Percentiles rank a stretch among this genome's conserved stretches.
These are phyloP conservation scores for Congeria kusceri DNA, from an alignment of 2,888 invertebrate species.

Conservation along the genomic window DNA sequence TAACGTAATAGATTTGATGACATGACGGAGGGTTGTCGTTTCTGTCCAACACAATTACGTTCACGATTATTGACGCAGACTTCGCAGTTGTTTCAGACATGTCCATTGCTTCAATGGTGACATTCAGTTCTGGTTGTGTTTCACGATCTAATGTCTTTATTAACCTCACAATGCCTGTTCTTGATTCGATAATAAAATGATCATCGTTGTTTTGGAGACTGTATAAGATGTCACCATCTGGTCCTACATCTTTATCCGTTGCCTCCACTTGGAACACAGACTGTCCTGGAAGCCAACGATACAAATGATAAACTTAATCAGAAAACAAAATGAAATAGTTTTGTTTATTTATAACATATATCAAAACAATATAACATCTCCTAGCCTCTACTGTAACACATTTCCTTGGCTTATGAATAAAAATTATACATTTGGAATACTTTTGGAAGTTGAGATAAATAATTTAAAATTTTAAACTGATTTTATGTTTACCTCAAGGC, in stretches of 20 bases:
- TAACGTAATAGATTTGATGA: conserved; percentile 32
- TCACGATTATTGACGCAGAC: conserved; percentile 37
- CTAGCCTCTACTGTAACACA: no score
- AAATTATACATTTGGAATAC: no score
- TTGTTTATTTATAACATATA: no score
- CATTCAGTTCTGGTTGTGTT: conserved; percentile 36
- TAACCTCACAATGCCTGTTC: conserved; percentile 51
- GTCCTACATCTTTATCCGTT: conserved; percentile 66
- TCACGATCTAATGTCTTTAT: conserved; percentile 61
- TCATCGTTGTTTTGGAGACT: conserved; percentile 43
- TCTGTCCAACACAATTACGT: conserved; percentile 58
- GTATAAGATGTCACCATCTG: conserved; percentile 64
- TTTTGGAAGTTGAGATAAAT: no score
- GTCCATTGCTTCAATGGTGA: conserved; percentile 60
- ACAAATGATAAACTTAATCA: no score
- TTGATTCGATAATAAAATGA: conserved; percentile 52
- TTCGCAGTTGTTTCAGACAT: conserved; percentile 46
- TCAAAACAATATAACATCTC: no score
- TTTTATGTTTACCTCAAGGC: no score
- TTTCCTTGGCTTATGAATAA: no score
- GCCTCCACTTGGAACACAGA: conserved; percentile 62
- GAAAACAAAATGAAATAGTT: no score
- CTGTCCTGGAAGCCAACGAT: conserved; percentile 42
- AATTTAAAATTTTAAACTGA: no score
- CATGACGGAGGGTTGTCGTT: conserved; percentile 66